Percentiles rank a stretch among this genome's conserved stretches.
phyloP scores from a whole-genome alignment of 92 coral and sea anemone genomes.

The Scolanthus callimorphus region DNA sequence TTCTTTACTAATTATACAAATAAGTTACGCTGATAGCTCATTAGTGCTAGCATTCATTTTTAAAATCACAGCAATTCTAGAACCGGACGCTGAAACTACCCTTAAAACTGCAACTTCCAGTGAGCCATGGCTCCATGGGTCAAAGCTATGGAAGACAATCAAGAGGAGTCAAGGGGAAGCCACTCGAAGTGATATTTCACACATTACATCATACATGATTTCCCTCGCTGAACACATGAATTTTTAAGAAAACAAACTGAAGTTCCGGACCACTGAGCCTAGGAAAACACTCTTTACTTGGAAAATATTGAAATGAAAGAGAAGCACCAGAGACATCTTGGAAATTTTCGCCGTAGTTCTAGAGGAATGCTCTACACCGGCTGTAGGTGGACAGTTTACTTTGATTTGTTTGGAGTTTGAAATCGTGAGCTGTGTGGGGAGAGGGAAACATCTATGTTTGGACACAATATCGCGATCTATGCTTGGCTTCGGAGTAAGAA shows the following conservation, averaged over 20 bases:
- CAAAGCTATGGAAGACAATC: too few relatives aligned
- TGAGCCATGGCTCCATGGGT: too few relatives aligned
- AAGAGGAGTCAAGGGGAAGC: too few relatives aligned
- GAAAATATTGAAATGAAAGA: slow-evolving; percentile 18
- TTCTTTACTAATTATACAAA: slow-evolving; percentile 26
- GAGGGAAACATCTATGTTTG: slow-evolving; percentile 17
- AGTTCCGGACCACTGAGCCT: slow-evolving; percentile 35
- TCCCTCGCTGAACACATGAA: slow-evolving; percentile 77
- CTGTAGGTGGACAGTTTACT: too few relatives aligned
- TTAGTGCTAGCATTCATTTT: slow-evolving; percentile 2
- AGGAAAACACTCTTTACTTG: slow-evolving; percentile 5
- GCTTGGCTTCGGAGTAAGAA: slow-evolving; percentile 37
- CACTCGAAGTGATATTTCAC: slow-evolving; percentile 49
- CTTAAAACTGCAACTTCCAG: too few relatives aligned
- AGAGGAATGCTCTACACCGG: too few relatives aligned
- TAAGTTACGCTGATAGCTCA: slow-evolving; percentile 1
- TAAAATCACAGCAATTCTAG: too few relatives aligned
- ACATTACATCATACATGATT: slow-evolving; percentile 78
- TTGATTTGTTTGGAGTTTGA: too few relatives aligned
- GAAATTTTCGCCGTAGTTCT: neutral
- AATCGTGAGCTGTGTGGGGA: too few relatives aligned
- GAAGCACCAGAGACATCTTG: slow-evolving; percentile 24
- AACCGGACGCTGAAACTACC: too few relatives aligned
- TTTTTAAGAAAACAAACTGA: slow-evolving; percentile 53
- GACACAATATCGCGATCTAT: slow-evolving; percentile 20